Evolutionary conservation across 2,113 vertebrate genomes (phyloP).

Genomic region (Rhegmatorhina hoffmannsi): DNA sequence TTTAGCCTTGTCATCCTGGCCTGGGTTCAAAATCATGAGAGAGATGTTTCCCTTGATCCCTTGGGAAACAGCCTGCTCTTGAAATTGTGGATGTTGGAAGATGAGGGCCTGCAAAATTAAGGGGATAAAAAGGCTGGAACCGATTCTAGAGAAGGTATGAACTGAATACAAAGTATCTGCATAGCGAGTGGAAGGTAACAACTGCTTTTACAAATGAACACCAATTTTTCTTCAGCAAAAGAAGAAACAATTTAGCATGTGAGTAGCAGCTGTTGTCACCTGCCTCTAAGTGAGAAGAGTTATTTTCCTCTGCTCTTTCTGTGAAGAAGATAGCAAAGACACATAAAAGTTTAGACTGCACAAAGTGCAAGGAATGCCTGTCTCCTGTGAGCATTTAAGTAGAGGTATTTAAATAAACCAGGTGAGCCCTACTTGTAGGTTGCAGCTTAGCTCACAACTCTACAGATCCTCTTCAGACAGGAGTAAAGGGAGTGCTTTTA

Average conservation of each 20-base stretch:
- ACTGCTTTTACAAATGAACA: background rate
- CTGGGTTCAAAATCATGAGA: background rate
- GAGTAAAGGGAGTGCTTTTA: background rate
- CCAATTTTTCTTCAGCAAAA: background rate
- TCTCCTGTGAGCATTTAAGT: background rate
- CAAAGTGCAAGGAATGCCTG: background rate
- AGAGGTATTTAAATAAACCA: background rate
- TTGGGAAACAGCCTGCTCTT: background rate
- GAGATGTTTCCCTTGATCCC: background rate
- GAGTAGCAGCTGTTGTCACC: background rate
- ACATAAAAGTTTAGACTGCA: background rate
- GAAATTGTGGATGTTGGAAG: background rate
- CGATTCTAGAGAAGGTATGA: background rate
- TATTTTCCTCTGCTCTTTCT: background rate
- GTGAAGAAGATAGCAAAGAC: background rate
- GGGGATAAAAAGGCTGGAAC: background rate
- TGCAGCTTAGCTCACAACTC: background rate
- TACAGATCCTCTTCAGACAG: background rate
- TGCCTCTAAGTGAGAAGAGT: background rate
- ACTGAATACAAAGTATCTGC: background rate
- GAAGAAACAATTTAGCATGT: background rate
- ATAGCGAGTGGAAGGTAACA: background rate
- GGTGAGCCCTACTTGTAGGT: background rate
- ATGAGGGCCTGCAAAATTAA: background rate
- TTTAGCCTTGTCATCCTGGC: background rate